Percentiles rank a stretch among this genome's conserved stretches.
These are phyloP conservation scores for Simalia tracyae DNA, from an alignment of 2,797 vertebrate species.

Conservation along the genomic window DNA sequence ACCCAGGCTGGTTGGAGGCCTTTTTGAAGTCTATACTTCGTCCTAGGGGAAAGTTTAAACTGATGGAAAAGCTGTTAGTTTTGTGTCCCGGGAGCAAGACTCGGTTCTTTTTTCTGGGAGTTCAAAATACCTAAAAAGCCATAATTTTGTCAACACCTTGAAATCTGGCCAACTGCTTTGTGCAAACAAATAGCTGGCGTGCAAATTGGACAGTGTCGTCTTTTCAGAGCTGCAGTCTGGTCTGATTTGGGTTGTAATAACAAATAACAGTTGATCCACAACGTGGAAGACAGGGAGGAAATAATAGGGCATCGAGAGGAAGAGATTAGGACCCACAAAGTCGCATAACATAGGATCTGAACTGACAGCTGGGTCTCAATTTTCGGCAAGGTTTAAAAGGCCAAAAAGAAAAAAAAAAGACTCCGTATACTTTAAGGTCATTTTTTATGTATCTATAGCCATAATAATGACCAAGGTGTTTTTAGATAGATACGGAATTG, in stretches of 20 bases:
- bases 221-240: neutral
- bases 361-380: too few species aligned
- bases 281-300: too few species aligned
- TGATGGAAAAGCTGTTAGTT: neutral
- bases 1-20: neutral
- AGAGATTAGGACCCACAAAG: too few species aligned
- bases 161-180: neutral
- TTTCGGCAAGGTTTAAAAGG: neutral
- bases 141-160: neutral
- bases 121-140: neutral
- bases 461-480: neutral
- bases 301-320: too few species aligned
- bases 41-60: neutral
- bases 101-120: too few species aligned
- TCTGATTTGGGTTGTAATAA: neutral
- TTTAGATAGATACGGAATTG: too few species aligned
- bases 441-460: neutral
- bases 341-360: neutral
- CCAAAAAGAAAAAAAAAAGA: neutral
- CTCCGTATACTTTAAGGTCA: neutral
- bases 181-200: neutral
- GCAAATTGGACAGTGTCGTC: neutral
- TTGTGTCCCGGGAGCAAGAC: neutral
- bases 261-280: neutral
- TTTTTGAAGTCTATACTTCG: too few species aligned